A percentile compares a stretch with the other conserved stretches of the same genome.
These are phyloP conservation scores for Fissipunctia ypsillon DNA, from an alignment of 2,888 invertebrate species.

Conservation along the genomic window DNA sequence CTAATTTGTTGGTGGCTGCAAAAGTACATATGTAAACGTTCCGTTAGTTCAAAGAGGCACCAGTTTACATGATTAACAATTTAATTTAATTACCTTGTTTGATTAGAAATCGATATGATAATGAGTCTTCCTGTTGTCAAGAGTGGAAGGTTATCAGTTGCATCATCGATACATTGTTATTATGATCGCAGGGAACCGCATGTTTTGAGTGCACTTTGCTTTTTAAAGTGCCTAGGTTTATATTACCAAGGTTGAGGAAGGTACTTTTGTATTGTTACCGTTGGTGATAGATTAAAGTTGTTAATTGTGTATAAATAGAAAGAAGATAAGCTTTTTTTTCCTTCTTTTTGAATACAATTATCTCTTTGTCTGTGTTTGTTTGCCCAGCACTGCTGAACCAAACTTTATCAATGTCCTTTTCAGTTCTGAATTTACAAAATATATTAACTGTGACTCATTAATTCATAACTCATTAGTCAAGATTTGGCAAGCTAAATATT, in stretches of 20 bases:
- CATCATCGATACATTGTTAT: slow-evolving; percentile 18
- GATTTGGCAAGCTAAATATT: too few species aligned
- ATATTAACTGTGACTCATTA: too few species aligned
- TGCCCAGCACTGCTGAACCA: too few species aligned
- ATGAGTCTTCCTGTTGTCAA: slow-evolving; percentile 22
- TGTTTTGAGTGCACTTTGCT: slow-evolving; percentile 12
- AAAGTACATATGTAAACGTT: background rate
- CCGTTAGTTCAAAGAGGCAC: slow-evolving; percentile 16
- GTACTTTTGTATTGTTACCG: background rate
- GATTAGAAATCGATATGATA: background rate
- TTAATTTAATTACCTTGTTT: slow-evolving; percentile 31
- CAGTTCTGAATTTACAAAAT: too few species aligned
- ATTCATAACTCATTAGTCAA: too few species aligned
- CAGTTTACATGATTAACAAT: slow-evolving; percentile 20
- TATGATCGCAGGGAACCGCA: background rate
- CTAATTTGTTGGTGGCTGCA: too few species aligned
- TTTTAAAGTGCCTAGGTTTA: background rate
- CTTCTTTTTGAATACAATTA: too few species aligned
- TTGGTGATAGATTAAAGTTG: background rate
- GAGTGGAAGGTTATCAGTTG: slow-evolving; percentile 40
- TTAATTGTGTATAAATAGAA: too few species aligned
- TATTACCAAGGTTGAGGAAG: too few species aligned
- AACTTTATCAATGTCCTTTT: too few species aligned
- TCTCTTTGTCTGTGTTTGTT: too few species aligned
- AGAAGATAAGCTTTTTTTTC: too few species aligned